phyloP scores from a whole-genome alignment of 1,140 invertebrate species.

The Drosophila tani region DNA sequence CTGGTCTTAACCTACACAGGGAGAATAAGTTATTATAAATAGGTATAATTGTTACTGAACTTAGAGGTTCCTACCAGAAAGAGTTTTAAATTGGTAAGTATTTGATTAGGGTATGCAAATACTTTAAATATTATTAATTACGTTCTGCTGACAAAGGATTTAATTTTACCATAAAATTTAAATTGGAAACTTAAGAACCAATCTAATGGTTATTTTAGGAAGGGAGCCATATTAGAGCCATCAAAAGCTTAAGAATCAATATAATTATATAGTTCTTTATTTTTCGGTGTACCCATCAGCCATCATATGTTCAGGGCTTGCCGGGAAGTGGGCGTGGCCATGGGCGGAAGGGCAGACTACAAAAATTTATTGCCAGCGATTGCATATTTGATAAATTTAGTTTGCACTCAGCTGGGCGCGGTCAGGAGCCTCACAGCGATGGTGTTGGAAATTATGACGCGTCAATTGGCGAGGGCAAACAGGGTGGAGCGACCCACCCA shows the following conservation, averaged over 20 bases:
- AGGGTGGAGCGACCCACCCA: not conserved
- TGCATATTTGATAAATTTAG: constrained; percentile 77
- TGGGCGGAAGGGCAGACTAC: not conserved
- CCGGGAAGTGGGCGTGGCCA: constrained; percentile 35
- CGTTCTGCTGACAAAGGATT: no score
- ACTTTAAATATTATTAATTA: no score
- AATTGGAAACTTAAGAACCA: no score
- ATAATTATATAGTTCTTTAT: no score
- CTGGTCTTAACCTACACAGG: constrained; percentile 12
- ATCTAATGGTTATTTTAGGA: no score
- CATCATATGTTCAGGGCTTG: constrained; percentile 48
- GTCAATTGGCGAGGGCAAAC: constrained; percentile 29
- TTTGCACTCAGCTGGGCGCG: constrained; percentile 60
- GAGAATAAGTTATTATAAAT: not conserved
- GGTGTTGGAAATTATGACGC: constrained; percentile 69
- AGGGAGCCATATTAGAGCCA: no score
- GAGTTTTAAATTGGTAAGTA: no score
- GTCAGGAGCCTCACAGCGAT: constrained; percentile 15
- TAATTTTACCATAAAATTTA: no score
- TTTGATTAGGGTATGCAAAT: no score
- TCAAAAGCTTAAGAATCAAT: no score
- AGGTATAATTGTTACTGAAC: no score
- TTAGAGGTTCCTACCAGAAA: no score
- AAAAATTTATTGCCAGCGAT: constrained; percentile 75
- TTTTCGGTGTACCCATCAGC: constrained; percentile 18